Percentiles rank a stretch among this genome's conserved stretches.
Evolutionary conservation across 2,113 vertebrate genomes (phyloP).

Genomic region (Ophiodon elongatus): DNA sequence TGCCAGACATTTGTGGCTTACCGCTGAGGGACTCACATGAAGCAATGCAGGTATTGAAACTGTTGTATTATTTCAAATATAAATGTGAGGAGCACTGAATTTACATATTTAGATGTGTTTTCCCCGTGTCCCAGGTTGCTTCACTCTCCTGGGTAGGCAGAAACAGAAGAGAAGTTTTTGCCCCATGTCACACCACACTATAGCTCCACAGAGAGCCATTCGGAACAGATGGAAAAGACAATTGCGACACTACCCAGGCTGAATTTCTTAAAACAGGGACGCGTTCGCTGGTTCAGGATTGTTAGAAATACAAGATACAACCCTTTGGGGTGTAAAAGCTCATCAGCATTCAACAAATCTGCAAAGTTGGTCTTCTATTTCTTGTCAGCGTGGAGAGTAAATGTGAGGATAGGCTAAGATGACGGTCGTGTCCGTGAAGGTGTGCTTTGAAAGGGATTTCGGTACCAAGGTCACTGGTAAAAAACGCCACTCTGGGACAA

Average conservation of each 20-base stretch:
- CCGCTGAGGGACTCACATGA: constrained; percentile 34
- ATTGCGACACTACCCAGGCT: constrained; percentile 53
- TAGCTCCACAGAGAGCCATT: constrained; percentile 67
- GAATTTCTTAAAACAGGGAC: constrained; percentile 50
- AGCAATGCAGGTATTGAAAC: constrained; percentile 43
- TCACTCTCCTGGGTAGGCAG: constrained; percentile 49
- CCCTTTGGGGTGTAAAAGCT: constrained; percentile 66
- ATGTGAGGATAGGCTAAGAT: constrained; percentile 57
- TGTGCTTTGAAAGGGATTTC: constrained; percentile 70
- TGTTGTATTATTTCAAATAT: constrained; percentile 42
- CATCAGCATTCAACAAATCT: constrained; percentile 68
- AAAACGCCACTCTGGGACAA: constrained; percentile 64
- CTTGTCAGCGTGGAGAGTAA: constrained; percentile 48
- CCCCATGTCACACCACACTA: constrained; percentile 58
- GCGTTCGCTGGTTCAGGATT: constrained; percentile 53
- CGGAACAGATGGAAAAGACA: constrained; percentile 68
- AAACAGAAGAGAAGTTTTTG: constrained; percentile 58
- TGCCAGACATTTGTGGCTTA: constrained; percentile 22
- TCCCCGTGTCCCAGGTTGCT: constrained; percentile 36
- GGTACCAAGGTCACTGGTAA: constrained; percentile 73
- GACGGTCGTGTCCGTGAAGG: constrained; percentile 62
- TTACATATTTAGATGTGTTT: constrained; percentile 62
- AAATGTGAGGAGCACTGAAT: constrained; percentile 30
- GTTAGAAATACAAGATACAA: constrained; percentile 66
- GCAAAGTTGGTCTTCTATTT: constrained; percentile 50